Base-by-base conservation (phyloP, 1,140 invertebrate species). In the Drosophila bocki region DNA sequence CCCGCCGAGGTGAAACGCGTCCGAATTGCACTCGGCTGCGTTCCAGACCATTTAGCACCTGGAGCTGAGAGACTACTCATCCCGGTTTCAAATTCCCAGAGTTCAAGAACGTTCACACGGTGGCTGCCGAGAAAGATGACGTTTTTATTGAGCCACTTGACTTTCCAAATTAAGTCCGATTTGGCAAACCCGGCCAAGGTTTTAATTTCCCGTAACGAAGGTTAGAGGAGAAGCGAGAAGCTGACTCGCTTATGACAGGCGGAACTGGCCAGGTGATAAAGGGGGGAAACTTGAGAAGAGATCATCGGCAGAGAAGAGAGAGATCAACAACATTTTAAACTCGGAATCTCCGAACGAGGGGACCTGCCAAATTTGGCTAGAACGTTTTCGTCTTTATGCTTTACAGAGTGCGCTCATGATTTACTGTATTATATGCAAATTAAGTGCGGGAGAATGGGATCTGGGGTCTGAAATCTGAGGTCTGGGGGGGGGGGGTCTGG, bases 401-500 rank as follows among this genome's bases (percentile, higher is more conserved):
- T 79, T 70, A 74, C 57, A 82, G 67, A 79, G 76, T 76, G 77
- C 41, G 64, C 76, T 59, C 58, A 86, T 90, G 86, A 90, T 90
- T 90, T 88, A 88, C 85, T 68, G 72, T 90, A 85, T 85, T 85
- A 61, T 90, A 90, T 90, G 85, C 85, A 82, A 90, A 90, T 90
- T 13, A 80, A 22, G 39, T 59, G 56, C 48, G 61, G 45, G 57
- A 54, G 68, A 65, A 51, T 75, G 39, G 65, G 39, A 50, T 37
- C 42, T 44, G 33, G 51, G 45, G 7, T 15, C 19, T 26, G 44
- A 4, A 11, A 6, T 22, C 11, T 22, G 45, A n/a, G n/a, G n/a
- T n/a, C n/a, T n/a, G n/a, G n/a, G 26, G 26, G 48, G 5, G 5
- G 58, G 41, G 48, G 26, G 19, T 35, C 44, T 47, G 44, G 9